A percentile compares a stretch with the other conserved stretches of the same genome.
Evolutionary conservation across 2,888 invertebrate genomes (phyloP).

Genomic region (Watsonalla cultraria): DNA sequence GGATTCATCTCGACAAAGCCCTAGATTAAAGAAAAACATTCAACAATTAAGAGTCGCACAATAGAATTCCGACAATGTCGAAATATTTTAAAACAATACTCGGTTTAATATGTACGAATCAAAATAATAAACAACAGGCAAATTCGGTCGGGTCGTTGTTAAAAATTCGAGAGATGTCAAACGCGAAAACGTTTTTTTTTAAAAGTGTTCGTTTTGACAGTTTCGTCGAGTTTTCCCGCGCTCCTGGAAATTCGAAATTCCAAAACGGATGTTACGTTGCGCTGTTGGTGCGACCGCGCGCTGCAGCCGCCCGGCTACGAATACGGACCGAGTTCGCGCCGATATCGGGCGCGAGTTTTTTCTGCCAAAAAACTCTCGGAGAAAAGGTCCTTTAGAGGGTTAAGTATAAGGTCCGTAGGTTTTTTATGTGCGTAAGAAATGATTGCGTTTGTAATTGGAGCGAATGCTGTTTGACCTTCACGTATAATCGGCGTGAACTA

Average conservation of each 20-base stretch:
- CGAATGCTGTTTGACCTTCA: conserved; percentile 39
- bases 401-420: conserved; percentile 60
- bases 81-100: conserved; percentile 67
- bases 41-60: conserved; percentile 65
- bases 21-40: conserved; percentile 56
- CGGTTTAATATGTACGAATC: conserved; percentile 61
- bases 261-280: conserved; percentile 32
- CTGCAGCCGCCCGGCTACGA: conserved; percentile 66
- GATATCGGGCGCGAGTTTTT: conserved; percentile 53
- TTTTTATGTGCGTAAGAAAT: conserved; percentile 27
- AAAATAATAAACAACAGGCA: conserved; percentile 64
- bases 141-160: conserved; percentile 49
- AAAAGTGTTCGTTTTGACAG: conserved; percentile 20
- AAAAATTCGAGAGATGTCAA: conserved; percentile 37
- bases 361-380: conserved; percentile 65
- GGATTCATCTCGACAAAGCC: conserved; percentile 55
- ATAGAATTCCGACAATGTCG: conserved; percentile 68
- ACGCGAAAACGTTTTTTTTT: conserved; percentile 35
- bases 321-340: conserved; percentile 48
- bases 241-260: conserved; percentile 47
- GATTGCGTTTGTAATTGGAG: conserved; percentile 29
- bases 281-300: conserved; percentile 60
- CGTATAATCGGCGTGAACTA: conserved; percentile 12
- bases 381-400: conserved; percentile 68
- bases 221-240: conserved; percentile 66